Evolutionary conservation across 2,113 vertebrate species (phyloP), one percentile per base, ranked within the genome.

Genomic region (Cichladusa arquata): DNA sequence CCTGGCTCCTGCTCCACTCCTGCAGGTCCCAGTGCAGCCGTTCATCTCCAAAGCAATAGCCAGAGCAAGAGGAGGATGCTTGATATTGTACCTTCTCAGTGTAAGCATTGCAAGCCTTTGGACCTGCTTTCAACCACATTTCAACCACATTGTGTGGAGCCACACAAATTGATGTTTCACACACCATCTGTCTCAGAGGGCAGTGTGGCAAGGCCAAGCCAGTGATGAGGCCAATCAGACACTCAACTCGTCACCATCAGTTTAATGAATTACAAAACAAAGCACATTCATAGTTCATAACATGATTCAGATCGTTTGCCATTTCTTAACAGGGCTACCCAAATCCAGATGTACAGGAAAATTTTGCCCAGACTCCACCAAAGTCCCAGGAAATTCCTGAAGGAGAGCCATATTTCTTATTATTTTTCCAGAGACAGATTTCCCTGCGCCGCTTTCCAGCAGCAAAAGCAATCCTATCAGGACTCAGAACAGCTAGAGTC

Each of bases 221-320:
- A 31, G 4, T 1, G 8, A 44, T n/a, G 2, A 19, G 64, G 44
- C 67, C 45, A n/a, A n/a, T 28, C 67, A 51, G 57, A 36, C 4
- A 4, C n/a, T 26, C 36, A 56, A 31, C 31, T n/a, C 5, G 0
- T 40, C 0, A 0, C 25, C 1, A 3, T 18, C 58, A 69, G 28
- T 26, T 77, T 34, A 65, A 58, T 33, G 24, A 82, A 54, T 25
- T 71, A 61, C 82, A 81, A 89, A 91, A 74, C 36, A 86, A 92
- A 74, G 56, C 36, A 53, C 7, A 5, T 50, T 64, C 80, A 22
- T 22, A 64, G 53, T 19, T 84, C 61, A 5, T 42, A 84, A 67
- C 9, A 5, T 13, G 44, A 65, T 47, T 54, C 61, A 74, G 51
- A 65, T 8, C 26, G 4, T 79, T 92, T 76, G 48, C 77, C 72